Percentiles rank a stretch among this genome's conserved stretches.
phyloP scores from a whole-genome alignment of 2,888 invertebrate species.

The Nephrocerus scutellatus region DNA sequence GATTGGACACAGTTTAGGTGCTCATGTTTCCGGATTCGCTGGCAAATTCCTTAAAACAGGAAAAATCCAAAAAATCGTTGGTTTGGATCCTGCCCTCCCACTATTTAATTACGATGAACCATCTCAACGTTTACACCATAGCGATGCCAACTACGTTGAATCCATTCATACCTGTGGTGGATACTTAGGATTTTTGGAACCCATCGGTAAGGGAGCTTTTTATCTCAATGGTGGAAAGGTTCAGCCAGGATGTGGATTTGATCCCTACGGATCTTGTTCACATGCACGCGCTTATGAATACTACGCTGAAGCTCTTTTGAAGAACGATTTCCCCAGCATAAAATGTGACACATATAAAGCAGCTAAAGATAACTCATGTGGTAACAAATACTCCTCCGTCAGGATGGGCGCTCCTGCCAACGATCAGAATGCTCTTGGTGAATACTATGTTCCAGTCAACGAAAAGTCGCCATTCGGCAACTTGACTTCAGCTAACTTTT shows the following conservation, averaged over 20 bases:
- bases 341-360: constrained; percentile 23
- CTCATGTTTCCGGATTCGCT: constrained; percentile 53
- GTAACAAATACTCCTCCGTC: constrained; percentile 18
- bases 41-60: constrained; percentile 52
- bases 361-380: constrained; percentile 26
- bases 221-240: constrained; percentile 51
- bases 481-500: no score
- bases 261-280: constrained; percentile 39
- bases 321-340: constrained; percentile 30
- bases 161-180: constrained; percentile 35
- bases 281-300: constrained; percentile 44
- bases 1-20: constrained; percentile 55
- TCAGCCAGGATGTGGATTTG: constrained; percentile 49
- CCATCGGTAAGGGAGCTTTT: constrained; percentile 46
- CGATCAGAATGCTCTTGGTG: constrained; percentile 22
- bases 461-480: constrained; percentile 26
- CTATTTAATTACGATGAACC: constrained; percentile 28
- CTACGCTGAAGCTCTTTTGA: constrained; percentile 42
- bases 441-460: constrained; percentile 32
- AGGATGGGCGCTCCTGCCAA: constrained; percentile 30
- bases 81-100: constrained; percentile 30
- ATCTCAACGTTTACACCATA: constrained; percentile 23
- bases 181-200: constrained; percentile 29
- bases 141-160: constrained; percentile 34
- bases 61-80: constrained; percentile 51